These are phyloP conservation scores for Phataginus tricuspis DNA, from an alignment of 2,797 vertebrate genomes.

Conservation along the genomic window DNA sequence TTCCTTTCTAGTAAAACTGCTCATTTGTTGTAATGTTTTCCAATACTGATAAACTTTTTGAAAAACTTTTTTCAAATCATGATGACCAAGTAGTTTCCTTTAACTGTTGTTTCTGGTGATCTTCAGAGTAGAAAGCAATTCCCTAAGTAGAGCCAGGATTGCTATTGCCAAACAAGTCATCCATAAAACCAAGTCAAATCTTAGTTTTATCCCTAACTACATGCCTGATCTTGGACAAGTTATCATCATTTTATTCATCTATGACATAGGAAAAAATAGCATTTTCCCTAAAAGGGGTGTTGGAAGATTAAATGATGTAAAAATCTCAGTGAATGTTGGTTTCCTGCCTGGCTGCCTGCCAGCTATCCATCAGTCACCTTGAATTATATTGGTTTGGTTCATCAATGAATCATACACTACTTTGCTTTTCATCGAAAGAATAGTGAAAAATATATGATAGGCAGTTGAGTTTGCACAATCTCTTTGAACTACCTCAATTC, in stretches of 20 bases:
- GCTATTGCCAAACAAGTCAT: background rate
- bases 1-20: slow-evolving; percentile 45
- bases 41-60: slow-evolving; percentile 27
- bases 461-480: background rate
- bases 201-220: background rate
- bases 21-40: slow-evolving; percentile 33
- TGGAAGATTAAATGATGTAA: slow-evolving; percentile 15
- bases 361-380: slow-evolving; percentile 1
- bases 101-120: slow-evolving; percentile 7
- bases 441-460: background rate
- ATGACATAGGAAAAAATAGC: background rate
- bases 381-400: background rate
- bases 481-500: background rate
- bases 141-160: background rate
- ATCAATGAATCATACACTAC: slow-evolving; percentile 9
- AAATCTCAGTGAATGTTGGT: background rate
- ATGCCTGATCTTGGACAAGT: background rate
- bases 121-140: slow-evolving; percentile 44
- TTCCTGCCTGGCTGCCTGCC: background rate
- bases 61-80: background rate
- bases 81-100: background rate
- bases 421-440: background rate
- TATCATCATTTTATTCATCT: background rate
- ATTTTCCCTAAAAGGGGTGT: background rate
- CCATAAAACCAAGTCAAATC: background rate